Evolutionary conservation across 2,888 invertebrate genomes (phyloP), one percentile per base, ranked within the genome.

Genomic region (Synanthedon formicaeformis): DNA sequence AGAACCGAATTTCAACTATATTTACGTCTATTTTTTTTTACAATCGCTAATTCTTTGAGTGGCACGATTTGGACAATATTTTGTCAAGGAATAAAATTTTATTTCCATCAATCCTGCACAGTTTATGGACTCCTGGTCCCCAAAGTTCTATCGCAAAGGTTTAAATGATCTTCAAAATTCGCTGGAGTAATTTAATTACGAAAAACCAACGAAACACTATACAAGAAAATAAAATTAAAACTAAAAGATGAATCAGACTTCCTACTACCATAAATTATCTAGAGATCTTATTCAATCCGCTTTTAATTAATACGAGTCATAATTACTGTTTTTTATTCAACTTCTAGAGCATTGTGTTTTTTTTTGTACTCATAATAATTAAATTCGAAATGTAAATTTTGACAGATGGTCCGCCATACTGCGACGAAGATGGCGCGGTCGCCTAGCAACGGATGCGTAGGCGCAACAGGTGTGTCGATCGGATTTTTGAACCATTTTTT

Each of bases 331-430:
- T 56, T 52, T 52, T 45, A 14, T 12, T 45, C 2, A 45, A 45
- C 45, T 45, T 45, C 45, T 49, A 49, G 49, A 49, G 4, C 34
- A 34, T 23, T 18, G 49, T 49, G 34, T 34, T 34, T 34, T 23
- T 18, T 48, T 51, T 51, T 57, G 54, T 54, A 12, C 48, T 54
- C 41, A 58, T 67, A 66, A 67, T 67, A 66, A 67, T 71, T 70
- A 70, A 34, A 69, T 69, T 61, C 66, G 59, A 66, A 74, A 75
- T 75, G 71, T 75, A 68, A 74, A 76, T 79, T 83, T 82, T 81
- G 83, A 84, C 86, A 86, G 82, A 84, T 85, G 86, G 82, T 41
- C 66, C 58, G 74, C 77, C 76, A 80, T 78, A 58, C 69, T 71
- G 62, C 40, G 64, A 59, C 55, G 70, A 78, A 79, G 71, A 80